These are phyloP conservation scores for Pseudachorutes palmiensis DNA, from an alignment of 1,140 invertebrate genomes.

Conservation along the genomic window DNA sequence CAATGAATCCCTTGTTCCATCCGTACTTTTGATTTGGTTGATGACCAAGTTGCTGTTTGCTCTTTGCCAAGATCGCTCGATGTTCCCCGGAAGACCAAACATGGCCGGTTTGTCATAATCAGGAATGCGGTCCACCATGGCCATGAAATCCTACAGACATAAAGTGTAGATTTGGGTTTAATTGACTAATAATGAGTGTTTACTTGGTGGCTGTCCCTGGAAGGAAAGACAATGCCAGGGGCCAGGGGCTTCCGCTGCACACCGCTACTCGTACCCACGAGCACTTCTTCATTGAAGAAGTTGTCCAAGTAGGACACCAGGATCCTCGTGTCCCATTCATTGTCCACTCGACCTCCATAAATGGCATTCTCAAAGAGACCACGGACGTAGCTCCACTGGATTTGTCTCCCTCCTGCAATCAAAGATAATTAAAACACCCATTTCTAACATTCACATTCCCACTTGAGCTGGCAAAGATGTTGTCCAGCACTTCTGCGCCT, in stretches of 20 bases:
- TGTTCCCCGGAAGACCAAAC: constrained; percentile 74
- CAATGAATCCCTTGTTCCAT: constrained; percentile 4
- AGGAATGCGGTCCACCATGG: constrained; percentile 54
- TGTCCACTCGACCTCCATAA: constrained; percentile 82
- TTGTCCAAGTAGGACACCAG: constrained; percentile 64
- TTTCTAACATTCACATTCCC: constrained; percentile 1
- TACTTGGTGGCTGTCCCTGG: constrained; percentile 14
- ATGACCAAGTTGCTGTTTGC: constrained; percentile 57
- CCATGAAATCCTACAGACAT: constrained; percentile 53
- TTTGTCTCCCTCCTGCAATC: constrained; percentile 34
- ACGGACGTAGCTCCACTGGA: constrained; percentile 68
- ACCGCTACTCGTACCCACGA: constrained; percentile 43
- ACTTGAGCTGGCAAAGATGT: constrained; percentile 32
- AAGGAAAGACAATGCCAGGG: constrained; percentile 46
- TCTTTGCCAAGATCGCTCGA: constrained; percentile 66
- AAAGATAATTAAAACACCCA: constrained; percentile 3
- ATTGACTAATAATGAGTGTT: background rate
- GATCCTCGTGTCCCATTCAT: constrained; percentile 64
- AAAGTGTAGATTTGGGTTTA: background rate
- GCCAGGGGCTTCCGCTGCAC: constrained; percentile 51
- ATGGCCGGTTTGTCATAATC: constrained; percentile 59
- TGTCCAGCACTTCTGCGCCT: constrained; percentile 54
- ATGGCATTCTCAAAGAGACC: constrained; percentile 73
- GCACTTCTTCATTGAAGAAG: constrained; percentile 56
- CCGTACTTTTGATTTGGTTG: constrained; percentile 55